A percentile compares a stretch with the other conserved stretches of the same genome.
phyloP scores from a whole-genome alignment of 2,888 invertebrate species.

The Eledone cirrhosa region DNA sequence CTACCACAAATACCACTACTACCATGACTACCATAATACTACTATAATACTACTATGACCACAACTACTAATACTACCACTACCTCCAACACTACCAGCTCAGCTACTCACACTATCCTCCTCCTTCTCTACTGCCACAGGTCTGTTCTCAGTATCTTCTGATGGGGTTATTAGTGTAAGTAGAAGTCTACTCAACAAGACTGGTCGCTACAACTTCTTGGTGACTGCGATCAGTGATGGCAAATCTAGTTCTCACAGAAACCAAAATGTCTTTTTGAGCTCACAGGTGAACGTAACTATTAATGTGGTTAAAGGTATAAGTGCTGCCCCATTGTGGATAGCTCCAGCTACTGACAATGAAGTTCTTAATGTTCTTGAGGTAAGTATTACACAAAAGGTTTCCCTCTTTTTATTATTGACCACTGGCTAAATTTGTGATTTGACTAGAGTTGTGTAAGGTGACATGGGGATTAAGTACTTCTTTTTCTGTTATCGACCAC shows the following conservation, averaged over 20 bases:
- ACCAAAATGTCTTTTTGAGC: conserved; percentile 36
- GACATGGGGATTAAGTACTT: too few relatives aligned
- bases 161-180: conserved; percentile 74
- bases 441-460: too few relatives aligned
- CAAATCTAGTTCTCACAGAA: conserved; percentile 70
- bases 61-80: too few relatives aligned
- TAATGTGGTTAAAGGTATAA: conserved; percentile 54
- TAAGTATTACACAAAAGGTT: conserved; percentile 66
- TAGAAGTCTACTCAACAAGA: conserved; percentile 76
- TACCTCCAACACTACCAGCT: too few relatives aligned
- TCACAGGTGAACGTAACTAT: conserved; percentile 77
- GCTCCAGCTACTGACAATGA: conserved; percentile 80
- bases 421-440: too few relatives aligned
- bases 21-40: too few relatives aligned
- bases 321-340: conserved; percentile 82
- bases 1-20: too few relatives aligned
- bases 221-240: conserved; percentile 82
- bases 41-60: too few relatives aligned
- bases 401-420: too few relatives aligned
- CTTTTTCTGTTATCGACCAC: too few relatives aligned
- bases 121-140: background rate
- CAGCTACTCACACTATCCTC: too few relatives aligned
- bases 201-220: conserved; percentile 72
- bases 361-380: conserved; percentile 84
- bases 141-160: background rate